Evolutionary conservation across 2,113 vertebrate species (phyloP), one percentile per base, ranked within the genome.

Genomic region (Mus pahari): DNA sequence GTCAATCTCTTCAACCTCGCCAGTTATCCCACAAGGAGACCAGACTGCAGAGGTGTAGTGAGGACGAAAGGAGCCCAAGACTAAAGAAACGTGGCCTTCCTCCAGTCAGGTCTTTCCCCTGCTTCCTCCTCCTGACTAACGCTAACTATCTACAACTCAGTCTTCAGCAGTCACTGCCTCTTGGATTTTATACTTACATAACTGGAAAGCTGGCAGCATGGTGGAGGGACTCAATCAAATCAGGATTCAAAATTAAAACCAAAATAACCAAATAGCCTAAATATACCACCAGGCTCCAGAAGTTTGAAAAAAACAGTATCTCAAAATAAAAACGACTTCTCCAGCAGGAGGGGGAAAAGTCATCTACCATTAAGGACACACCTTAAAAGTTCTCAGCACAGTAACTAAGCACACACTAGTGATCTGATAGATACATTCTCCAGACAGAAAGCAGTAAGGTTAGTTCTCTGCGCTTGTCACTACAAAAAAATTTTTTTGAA

Each of bases 331-430:
- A 94, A 98, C 77, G 96, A 96, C 98, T 98, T 98, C 97, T 95
- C 98, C 97, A 97, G 98, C 97, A 98, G 96, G 98, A 62, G n/a
- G 98, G 96, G 97, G 28, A 33, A 98, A 97, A 96, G 95, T 95
- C 98, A 98, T 96, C 97, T 96, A 96, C 98, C 98, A 98, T 98
- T 98, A 98, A 98, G 97, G 98, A 98, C 98, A 98, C 98, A 98
- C 98, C 98, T 98, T 98, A 97, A 97, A 96, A 98, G 98, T 98
- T 98, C 98, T 98, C 84, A 97, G 98, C 98, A 98, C 98, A 98
- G 97, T 98, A 98, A 98, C 98, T 96, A 95, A 98, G 98, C 98
- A 98, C 98, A 97, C 98, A 98, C 98, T 97, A 97, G 98, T 98
- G 98, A 97, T 89, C 86, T 94, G 96, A 96, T 92, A 90, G 96